Base-by-base conservation (phyloP, 2,888 invertebrate species). In the Opisthograptis luteolata region DNA sequence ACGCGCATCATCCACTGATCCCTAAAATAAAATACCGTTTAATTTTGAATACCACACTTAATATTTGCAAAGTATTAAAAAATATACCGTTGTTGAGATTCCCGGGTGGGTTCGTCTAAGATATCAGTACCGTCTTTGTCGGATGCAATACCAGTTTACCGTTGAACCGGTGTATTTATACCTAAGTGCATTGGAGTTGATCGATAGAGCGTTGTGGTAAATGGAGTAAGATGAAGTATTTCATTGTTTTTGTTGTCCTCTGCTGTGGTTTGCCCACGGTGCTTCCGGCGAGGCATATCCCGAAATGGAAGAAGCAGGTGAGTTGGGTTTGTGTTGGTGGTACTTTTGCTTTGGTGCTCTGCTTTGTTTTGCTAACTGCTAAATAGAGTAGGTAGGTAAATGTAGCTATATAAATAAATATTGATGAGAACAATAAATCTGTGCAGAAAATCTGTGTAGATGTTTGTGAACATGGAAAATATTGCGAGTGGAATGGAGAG, bases 261-360 rank as follows among this genome's bases (percentile, higher is more conserved):
- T 79, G 76, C 68, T 81, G 78, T 67, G 64, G 74, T 34, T 62
- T 73, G 35, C 79, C 79, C 28, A 61, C 58, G 9, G 87, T 79
- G 34, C 47, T 86, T 59, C 84, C 88, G 58, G 91, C 91, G 7
- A 92, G 92, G 80, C 94, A 93, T 79, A 89, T 95, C 55, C 95
- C 95, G 0, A 95, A 95, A 84, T 95, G 95, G 95, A 95, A 95
- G 80, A 95, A 95, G 73, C 94, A 94, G 92, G 94, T 94, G 68
- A 79, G 85, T 71, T 58, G 28, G 27, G 31, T 34, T 37, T 36
- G 9, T 3, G 6, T 40, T 9, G 13, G 22, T 24, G 5, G 32
- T n/a, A n/a, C 35, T 15, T 19, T 9, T 40, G 20, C 35, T 42
- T 32, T 20, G 9, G 8, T 28, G 41, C 31, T 13, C 30, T 36